These are phyloP conservation scores for Phymatocera aterrima DNA, from an alignment of 2,888 invertebrate species.

Conservation along the genomic window DNA sequence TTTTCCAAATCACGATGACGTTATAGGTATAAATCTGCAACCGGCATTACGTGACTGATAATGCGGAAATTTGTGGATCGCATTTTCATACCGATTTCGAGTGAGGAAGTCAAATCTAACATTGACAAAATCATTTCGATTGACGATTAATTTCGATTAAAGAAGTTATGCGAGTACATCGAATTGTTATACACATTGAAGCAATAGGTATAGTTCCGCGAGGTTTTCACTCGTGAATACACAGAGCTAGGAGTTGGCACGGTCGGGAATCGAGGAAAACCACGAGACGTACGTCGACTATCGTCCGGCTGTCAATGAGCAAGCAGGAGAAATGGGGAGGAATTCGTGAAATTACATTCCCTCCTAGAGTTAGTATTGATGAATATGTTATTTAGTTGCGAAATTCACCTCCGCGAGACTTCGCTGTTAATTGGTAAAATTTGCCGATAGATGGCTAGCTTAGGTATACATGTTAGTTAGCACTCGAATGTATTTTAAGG, in stretches of 20 bases:
- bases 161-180: no score
- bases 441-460: not conserved
- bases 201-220: no score
- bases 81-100: no score
- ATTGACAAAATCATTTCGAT: no score
- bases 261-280: not conserved
- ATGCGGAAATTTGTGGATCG: no score
- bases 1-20: not conserved
- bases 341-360: not conserved
- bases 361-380: not conserved
- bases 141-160: no score
- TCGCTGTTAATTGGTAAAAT: not conserved
- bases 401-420: not conserved
- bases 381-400: not conserved
- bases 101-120: no score
- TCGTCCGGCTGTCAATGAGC: not conserved
- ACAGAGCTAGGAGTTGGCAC: not conserved
- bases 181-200: no score
- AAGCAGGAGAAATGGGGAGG: not conserved
- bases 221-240: no score
- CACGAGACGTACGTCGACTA: not conserved
- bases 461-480: conserved; percentile 2
- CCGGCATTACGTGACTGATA: no score
- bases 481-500: conserved; percentile 55
- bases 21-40: not conserved